Evolutionary conservation across 2,888 invertebrate species (phyloP).

Genomic region (Tenthredo notha): DNA sequence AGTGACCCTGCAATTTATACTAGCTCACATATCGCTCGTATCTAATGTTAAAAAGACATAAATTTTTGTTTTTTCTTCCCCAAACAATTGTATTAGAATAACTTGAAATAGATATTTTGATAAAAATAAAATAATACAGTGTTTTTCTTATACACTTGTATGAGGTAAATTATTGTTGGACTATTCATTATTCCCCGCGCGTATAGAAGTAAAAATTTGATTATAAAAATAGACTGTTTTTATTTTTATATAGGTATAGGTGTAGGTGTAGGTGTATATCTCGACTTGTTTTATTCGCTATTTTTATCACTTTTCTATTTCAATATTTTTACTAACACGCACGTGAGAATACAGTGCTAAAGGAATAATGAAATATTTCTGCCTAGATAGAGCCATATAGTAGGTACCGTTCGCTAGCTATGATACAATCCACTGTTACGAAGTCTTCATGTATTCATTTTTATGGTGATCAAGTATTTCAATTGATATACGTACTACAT

Average conservation of each 20-base stretch:
- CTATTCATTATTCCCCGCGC: neutral
- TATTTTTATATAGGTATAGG: neutral
- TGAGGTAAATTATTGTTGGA: neutral
- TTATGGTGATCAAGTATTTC: slow-evolving; percentile 76
- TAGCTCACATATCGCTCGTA: neutral
- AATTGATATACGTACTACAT: slow-evolving; percentile 65
- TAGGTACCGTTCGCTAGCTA: neutral
- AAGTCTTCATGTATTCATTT: slow-evolving; percentile 74
- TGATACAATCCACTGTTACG: slow-evolving; percentile 75
- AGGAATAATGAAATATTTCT: slow-evolving; percentile 64
- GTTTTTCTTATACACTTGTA: too few species aligned
- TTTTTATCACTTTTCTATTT: slow-evolving; percentile 10
- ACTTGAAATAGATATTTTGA: too few species aligned
- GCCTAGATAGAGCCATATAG: neutral
- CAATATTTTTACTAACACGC: neutral
- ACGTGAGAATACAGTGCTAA: neutral
- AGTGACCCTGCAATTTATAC: slow-evolving; percentile 6
- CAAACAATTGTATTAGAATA: too few species aligned
- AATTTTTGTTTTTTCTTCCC: too few species aligned
- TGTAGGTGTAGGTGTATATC: neutral
- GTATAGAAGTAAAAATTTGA: neutral
- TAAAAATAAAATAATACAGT: too few species aligned
- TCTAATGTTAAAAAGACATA: too few species aligned
- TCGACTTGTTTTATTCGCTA: neutral
- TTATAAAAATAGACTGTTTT: neutral